Evolutionary conservation across 2,797 vertebrate genomes (phyloP).

Genomic region (Tachyglossus aculeatus): DNA sequence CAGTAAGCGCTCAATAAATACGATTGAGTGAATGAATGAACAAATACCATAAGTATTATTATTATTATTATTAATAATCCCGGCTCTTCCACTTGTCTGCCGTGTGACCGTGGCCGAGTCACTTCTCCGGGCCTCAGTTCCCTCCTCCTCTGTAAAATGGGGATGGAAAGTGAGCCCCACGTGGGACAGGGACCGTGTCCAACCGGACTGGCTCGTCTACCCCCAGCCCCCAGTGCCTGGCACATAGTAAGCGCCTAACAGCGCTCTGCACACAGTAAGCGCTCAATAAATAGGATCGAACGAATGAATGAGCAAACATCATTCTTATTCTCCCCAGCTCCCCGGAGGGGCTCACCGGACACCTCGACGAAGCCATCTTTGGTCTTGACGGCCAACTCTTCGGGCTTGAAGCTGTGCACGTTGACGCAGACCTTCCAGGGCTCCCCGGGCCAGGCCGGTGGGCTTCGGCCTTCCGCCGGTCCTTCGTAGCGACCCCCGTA

Average conservation of each 20-base stretch:
- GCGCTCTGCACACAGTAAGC: background rate
- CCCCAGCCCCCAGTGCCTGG: no score
- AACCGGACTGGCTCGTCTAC: no score
- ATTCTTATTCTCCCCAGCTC: no score
- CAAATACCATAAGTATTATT: no score
- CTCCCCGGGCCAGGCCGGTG: slow-evolving; percentile 80
- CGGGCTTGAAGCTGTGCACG: slow-evolving; percentile 95
- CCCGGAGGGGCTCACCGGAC: slow-evolving; percentile 96
- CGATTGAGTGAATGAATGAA: no score
- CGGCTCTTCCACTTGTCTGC: background rate
- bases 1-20: no score
- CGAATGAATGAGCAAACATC: no score
- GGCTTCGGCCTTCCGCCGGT: slow-evolving; percentile 80
- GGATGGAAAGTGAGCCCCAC: no score
- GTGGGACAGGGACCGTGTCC: no score
- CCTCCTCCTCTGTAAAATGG: background rate
- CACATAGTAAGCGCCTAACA: no score
- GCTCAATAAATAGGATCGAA: fast-evolving
- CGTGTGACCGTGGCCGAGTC: background rate
- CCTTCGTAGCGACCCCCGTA: slow-evolving; percentile 79
- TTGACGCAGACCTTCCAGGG: slow-evolving; percentile 99
- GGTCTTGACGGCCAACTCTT: slow-evolving; percentile 92
- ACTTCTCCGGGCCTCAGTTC: fast-evolving
- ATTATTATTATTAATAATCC: no score
- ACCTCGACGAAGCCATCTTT: slow-evolving; percentile 96